Evolutionary conservation across 2,113 vertebrate genomes (phyloP).

Genomic region (Acanthochromis polyacanthus): DNA sequence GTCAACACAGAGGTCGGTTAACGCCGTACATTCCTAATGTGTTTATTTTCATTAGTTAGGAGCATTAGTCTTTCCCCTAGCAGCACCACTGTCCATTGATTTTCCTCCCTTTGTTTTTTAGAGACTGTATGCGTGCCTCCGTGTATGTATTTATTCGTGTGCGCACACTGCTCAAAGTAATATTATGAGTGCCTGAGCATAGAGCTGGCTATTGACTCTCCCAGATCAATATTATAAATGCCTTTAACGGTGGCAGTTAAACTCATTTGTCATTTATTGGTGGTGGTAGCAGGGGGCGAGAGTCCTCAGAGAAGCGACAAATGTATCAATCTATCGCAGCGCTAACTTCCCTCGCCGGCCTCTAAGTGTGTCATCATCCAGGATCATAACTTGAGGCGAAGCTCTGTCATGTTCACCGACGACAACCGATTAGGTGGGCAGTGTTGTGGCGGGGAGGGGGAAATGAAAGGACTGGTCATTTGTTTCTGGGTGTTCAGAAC

Average conservation of each 20-base stretch:
- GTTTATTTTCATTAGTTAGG: constrained; percentile 92
- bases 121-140: constrained; percentile 20
- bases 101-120: constrained; percentile 63
- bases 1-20: constrained; percentile 74
- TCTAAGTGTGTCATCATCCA: constrained; percentile 78
- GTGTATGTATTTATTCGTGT: constrained; percentile 54
- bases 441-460: constrained; percentile 39
- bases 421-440: constrained; percentile 67
- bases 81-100: constrained; percentile 90
- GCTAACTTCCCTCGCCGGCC: constrained; percentile 64
- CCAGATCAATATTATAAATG: constrained; percentile 88
- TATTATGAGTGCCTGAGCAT: constrained; percentile 93
- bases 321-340: constrained; percentile 80
- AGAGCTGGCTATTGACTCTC: constrained; percentile 91
- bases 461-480: constrained; percentile 67
- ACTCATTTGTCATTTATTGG: constrained; percentile 91
- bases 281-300: constrained; percentile 23
- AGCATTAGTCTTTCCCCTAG: constrained; percentile 92
- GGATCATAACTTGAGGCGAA: constrained; percentile 74
- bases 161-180: constrained; percentile 87
- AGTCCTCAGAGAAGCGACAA: constrained; percentile 87
- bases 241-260: constrained; percentile 87
- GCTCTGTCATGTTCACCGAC: constrained; percentile 71
- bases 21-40: constrained; percentile 83
- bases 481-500: constrained; percentile 71